A percentile compares a stretch with the other conserved stretches of the same genome.
Conservation (phyloP, 2,888 invertebrate species). For the Bellardia pandia region DNA sequence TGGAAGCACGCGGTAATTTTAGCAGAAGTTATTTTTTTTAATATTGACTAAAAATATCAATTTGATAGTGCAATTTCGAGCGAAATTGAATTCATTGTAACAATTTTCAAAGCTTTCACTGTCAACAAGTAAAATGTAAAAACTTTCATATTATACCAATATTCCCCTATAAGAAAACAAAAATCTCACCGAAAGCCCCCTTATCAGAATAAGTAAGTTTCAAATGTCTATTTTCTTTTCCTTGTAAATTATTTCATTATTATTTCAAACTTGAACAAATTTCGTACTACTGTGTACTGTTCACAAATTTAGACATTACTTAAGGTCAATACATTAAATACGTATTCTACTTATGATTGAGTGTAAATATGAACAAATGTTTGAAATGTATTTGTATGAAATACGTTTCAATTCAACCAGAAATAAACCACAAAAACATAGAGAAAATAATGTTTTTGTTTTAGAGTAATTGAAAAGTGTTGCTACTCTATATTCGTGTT, state of each 20-base stretch:
- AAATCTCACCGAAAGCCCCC: too few species aligned
- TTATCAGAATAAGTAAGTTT: too few species aligned
- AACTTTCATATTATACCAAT: too few species aligned
- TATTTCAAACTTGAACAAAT: constrained; percentile 5
- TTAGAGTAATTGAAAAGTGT: constrained; percentile 66
- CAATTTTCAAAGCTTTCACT: too few species aligned
- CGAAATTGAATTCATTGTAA: too few species aligned
- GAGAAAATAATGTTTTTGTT: constrained; percentile 60
- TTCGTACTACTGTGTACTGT: not conserved
- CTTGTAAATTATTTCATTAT: not conserved
- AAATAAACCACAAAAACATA: constrained; percentile 60
- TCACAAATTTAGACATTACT: constrained; percentile 7
- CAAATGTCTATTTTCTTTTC: too few species aligned
- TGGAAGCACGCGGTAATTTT: too few species aligned
- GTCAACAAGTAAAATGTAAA: too few species aligned
- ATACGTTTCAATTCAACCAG: constrained; percentile 21
- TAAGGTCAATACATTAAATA: not conserved
- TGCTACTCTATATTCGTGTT: constrained; percentile 42
- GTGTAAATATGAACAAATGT: not conserved
- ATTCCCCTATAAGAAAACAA: too few species aligned
- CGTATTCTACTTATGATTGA: not conserved
- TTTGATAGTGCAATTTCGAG: too few species aligned
- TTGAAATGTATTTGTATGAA: not conserved
- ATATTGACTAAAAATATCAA: too few species aligned
- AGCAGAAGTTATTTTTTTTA: too few species aligned